These are phyloP conservation scores for Hucho hucho DNA, from an alignment of 2,113 vertebrate genomes.

Conservation along the genomic window DNA sequence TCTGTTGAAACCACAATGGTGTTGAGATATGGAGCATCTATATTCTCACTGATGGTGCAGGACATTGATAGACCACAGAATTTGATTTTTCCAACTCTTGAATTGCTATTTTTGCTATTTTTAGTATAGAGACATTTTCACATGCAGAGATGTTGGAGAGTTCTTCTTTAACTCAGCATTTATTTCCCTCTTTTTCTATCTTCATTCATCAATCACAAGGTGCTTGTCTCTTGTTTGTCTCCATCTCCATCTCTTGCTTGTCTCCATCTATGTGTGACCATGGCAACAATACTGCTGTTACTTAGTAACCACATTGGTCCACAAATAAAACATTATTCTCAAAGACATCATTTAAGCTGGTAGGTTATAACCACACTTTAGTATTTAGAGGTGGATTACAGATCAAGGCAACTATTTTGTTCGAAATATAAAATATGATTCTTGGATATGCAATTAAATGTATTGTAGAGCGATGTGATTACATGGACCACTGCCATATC, in stretches of 20 bases:
- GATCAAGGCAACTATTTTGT: slow-evolving; percentile 56
- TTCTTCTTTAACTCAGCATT: slow-evolving; percentile 37
- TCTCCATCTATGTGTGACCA: slow-evolving; percentile 66
- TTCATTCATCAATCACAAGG: slow-evolving; percentile 49
- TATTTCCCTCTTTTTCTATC: slow-evolving; percentile 14
- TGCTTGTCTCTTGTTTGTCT: slow-evolving; percentile 52
- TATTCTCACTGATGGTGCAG: neutral
- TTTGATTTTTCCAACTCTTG: neutral
- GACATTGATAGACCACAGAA: neutral
- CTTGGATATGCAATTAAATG: too few species aligned
- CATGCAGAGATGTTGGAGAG: slow-evolving; percentile 52
- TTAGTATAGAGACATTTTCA: slow-evolving; percentile 45
- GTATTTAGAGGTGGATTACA: too few species aligned
- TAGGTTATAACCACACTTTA: too few species aligned
- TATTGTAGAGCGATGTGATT: too few species aligned
- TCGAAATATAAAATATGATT: neutral
- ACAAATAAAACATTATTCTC: slow-evolving; percentile 38
- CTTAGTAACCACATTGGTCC: slow-evolving; percentile 75
- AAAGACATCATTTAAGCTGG: neutral
- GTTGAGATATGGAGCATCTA: neutral
- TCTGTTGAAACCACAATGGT: neutral
- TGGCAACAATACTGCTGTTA: slow-evolving; percentile 72
- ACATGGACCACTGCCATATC: too few species aligned
- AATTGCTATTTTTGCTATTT: slow-evolving; percentile 1
- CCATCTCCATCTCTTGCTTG: slow-evolving; percentile 67